These are phyloP conservation scores for Podarcis siculus DNA, from an alignment of 2,797 vertebrate genomes.

Conservation along the genomic window DNA sequence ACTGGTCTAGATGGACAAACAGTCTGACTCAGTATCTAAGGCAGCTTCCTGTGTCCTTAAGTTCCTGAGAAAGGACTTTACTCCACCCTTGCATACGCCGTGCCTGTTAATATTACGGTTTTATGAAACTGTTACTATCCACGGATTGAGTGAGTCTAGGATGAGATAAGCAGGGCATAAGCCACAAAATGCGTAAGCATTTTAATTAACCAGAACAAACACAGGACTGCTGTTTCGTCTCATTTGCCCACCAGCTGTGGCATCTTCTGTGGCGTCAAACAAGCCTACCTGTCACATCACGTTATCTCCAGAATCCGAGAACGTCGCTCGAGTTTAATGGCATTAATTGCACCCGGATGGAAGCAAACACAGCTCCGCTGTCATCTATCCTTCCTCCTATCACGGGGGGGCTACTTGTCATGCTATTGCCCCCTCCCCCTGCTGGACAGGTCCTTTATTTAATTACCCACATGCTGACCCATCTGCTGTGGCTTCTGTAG, in stretches of 20 bases:
- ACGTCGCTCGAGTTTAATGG: conserved; percentile 46
- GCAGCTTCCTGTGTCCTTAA: no score
- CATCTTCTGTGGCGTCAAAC: accelerated
- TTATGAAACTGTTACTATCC: no score
- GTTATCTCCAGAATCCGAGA: conserved; percentile 41
- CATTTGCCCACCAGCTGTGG: neutral
- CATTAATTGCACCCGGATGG: conserved; percentile 64
- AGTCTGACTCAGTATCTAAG: no score
- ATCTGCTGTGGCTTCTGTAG: conserved; percentile 49
- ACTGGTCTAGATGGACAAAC: no score
- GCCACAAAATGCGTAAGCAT: neutral
- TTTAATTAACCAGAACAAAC: neutral
- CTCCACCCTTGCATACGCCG: no score
- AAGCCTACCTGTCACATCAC: neutral
- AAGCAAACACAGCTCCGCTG: conserved; percentile 40
- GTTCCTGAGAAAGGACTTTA: no score
- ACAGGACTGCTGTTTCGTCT: neutral
- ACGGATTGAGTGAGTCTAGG: no score
- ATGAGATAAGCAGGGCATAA: neutral
- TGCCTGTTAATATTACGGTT: no score
- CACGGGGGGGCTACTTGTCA: conserved; percentile 64
- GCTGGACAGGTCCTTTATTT: conserved; percentile 60
- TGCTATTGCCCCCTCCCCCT: conserved; percentile 63
- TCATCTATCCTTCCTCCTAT: conserved; percentile 56
- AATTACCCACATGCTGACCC: conserved; percentile 59